phyloP scores from a whole-genome alignment of 2,888 invertebrate species.

The Octodonta nipae region DNA sequence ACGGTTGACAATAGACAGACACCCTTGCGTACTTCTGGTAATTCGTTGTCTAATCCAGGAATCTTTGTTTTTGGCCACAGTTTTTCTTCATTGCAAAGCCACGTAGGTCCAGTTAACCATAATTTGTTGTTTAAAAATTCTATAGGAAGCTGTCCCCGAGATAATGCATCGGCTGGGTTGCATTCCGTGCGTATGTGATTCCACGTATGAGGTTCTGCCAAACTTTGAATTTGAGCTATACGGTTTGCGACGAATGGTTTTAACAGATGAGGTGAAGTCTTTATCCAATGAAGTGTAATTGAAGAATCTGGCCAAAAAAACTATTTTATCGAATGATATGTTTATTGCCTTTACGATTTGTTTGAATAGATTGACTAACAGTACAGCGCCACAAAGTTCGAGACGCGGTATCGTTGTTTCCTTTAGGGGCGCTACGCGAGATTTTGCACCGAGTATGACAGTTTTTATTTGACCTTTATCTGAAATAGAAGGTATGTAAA shows the following conservation, averaged over 20 bases:
- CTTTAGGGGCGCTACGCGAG: slow-evolving; percentile 11
- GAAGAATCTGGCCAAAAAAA: slow-evolving; percentile 10
- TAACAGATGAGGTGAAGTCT: slow-evolving; percentile 3
- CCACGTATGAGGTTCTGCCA: background rate
- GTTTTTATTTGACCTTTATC: slow-evolving; percentile 2
- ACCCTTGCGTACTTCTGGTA: too few relatives aligned
- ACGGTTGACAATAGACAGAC: too few relatives aligned
- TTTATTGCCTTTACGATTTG: slow-evolving; percentile 6
- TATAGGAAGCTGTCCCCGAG: background rate
- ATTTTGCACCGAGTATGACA: slow-evolving; percentile 10
- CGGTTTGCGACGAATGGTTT: slow-evolving; percentile 7
- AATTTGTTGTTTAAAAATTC: slow-evolving; percentile 1
- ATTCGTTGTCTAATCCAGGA: background rate
- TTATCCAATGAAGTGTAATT: slow-evolving; percentile 10
- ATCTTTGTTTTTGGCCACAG: background rate
- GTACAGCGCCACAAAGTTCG: slow-evolving; percentile 11
- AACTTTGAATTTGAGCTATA: background rate
- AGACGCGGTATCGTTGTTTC: slow-evolving; percentile 8
- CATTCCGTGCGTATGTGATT: background rate
- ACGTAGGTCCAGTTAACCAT: background rate
- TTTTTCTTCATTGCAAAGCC: background rate
- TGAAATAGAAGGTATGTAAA: slow-evolving; percentile 7
- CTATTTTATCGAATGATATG: slow-evolving; percentile 3
- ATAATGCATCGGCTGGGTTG: background rate
- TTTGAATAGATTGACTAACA: slow-evolving; percentile 8